phyloP scores from a whole-genome alignment of 1,140 invertebrate species.

The Rhyacophila brunnea region DNA sequence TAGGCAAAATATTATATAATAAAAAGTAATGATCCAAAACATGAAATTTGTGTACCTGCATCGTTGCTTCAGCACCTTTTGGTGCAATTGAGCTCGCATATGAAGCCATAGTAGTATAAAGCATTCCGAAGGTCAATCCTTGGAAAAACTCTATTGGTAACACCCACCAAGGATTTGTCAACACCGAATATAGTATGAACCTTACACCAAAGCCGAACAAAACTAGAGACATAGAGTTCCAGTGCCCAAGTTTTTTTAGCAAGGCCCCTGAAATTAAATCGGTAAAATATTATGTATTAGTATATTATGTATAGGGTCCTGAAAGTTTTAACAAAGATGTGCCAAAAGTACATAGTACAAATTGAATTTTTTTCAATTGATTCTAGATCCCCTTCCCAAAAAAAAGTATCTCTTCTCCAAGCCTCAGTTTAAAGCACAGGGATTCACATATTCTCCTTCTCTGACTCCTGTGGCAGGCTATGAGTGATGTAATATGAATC shows the following conservation, averaged over 20 bases:
- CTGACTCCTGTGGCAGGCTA: too few species aligned
- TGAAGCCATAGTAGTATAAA: conserved; percentile 85
- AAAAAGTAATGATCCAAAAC: too few species aligned
- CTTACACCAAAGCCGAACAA: conserved; percentile 72
- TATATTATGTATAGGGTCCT: too few species aligned
- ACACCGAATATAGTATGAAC: conserved; percentile 79
- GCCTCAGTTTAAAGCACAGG: too few species aligned
- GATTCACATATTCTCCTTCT: too few species aligned
- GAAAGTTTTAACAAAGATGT: too few species aligned
- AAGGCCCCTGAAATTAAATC: conserved; percentile 60
- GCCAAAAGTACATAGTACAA: too few species aligned
- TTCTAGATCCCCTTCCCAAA: too few species aligned
- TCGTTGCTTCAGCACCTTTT: conserved; percentile 81
- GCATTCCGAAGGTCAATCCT: conserved; percentile 84
- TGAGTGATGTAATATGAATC: too few species aligned
- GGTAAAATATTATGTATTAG: background rate
- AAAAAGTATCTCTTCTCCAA: too few species aligned
- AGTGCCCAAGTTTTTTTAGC: conserved; percentile 78
- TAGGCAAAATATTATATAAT: too few species aligned
- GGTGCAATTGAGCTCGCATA: conserved; percentile 85
- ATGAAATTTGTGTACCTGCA: conserved; percentile 58
- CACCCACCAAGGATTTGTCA: conserved; percentile 78
- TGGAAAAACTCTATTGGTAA: conserved; percentile 84
- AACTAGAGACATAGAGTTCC: conserved; percentile 78
- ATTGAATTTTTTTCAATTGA: too few species aligned